Conservation (phyloP, 2,113 vertebrate species). For the Arvicanthis niloticus region DNA sequence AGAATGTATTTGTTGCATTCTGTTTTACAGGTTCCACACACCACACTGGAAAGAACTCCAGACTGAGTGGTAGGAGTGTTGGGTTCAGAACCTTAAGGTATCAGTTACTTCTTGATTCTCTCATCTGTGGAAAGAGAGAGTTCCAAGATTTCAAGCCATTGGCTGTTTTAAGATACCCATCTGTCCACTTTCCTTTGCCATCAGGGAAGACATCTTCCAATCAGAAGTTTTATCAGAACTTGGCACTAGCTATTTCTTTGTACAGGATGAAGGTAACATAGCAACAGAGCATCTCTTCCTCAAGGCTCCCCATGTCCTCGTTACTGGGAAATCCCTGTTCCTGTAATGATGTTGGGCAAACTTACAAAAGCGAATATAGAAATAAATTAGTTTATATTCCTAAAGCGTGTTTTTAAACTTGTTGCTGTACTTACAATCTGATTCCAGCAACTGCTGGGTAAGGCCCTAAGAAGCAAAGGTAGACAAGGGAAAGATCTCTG, state of each 20-base stretch:
- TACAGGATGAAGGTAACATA: neutral
- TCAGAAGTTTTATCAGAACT: slow-evolving; percentile 39
- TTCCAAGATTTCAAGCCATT: neutral
- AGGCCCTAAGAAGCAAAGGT: neutral
- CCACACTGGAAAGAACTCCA: neutral
- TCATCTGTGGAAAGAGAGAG: neutral
- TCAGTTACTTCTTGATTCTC: neutral
- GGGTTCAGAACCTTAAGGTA: neutral
- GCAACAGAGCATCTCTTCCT: neutral
- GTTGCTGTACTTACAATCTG: neutral
- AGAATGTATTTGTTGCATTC: neutral
- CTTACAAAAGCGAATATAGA: neutral
- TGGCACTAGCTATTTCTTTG: slow-evolving; percentile 5
- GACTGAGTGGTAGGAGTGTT: neutral
- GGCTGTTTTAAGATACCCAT: neutral
- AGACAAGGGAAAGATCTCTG: neutral
- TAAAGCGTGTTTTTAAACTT: neutral
- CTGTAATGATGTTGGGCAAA: slow-evolving; percentile 18
- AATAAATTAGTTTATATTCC: slow-evolving; percentile 39
- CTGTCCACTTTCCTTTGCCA: slow-evolving; percentile 19
- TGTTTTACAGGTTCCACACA: neutral
- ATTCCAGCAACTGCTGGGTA: neutral
- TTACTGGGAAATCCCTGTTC: slow-evolving; percentile 31
- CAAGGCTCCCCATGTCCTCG: slow-evolving; percentile 1
- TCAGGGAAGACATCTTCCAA: slow-evolving; percentile 44